These are phyloP conservation scores for Aleiodes testaceus DNA, from an alignment of 2,888 invertebrate species.

Conservation along the genomic window DNA sequence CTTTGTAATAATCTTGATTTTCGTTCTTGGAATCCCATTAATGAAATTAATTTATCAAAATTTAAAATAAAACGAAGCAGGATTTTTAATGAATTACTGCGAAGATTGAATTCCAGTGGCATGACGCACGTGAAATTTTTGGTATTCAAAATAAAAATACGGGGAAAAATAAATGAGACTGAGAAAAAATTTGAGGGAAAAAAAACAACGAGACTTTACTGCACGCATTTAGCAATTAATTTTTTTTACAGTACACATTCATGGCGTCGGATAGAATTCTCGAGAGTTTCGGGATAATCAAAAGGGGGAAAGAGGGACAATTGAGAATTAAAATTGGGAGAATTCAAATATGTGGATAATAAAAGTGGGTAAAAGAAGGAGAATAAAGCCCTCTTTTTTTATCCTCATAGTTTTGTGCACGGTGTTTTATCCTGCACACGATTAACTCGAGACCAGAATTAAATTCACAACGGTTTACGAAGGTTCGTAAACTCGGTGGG, in stretches of 20 bases:
- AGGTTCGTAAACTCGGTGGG: neutral
- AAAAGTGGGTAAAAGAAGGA: neutral
- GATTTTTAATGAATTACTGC: conserved; percentile 4
- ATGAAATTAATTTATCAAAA: neutral
- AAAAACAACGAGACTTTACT: conserved; percentile 3
- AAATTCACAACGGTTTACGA: conserved; percentile 12
- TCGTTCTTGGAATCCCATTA: neutral
- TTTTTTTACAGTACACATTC: neutral
- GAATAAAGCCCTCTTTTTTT: neutral
- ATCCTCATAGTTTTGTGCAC: neutral
- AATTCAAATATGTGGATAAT: neutral
- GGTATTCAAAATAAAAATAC: conserved; percentile 29
- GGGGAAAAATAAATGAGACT: neutral
- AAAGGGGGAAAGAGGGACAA: neutral
- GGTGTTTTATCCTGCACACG: conserved; percentile 11
- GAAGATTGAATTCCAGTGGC: conserved; percentile 3
- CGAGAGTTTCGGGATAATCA: neutral
- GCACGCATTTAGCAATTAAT: conserved; percentile 29
- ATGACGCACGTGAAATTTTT: conserved; percentile 22
- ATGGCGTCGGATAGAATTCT: conserved; percentile 3
- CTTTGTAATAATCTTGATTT: neutral
- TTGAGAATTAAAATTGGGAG: conserved; percentile 10
- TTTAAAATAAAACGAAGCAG: conserved; percentile 1
- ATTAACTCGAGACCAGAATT: conserved; percentile 24
- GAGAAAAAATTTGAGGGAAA: neutral